Conservation (phyloP, 1,140 invertebrate genomes). For the Arion vulgaris region DNA sequence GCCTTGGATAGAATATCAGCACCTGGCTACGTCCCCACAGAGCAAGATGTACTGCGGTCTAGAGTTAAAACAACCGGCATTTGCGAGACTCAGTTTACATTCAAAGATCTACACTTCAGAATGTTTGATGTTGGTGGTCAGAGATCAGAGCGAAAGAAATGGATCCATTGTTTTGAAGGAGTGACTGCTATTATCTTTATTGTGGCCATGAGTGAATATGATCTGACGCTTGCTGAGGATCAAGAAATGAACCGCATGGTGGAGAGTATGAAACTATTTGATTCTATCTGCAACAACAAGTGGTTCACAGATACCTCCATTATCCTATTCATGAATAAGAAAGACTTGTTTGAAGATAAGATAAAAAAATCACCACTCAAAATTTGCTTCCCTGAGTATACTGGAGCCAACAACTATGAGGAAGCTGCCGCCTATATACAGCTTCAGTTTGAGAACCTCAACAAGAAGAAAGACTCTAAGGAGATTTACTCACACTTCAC, state of each 20-base stretch:
- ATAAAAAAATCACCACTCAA: slow-evolving; percentile 74
- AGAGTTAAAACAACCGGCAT: slow-evolving; percentile 7
- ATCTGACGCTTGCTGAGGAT: slow-evolving; percentile 78
- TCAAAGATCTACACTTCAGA: slow-evolving; percentile 77
- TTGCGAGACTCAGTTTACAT: neutral
- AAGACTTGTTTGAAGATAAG: slow-evolving; percentile 20
- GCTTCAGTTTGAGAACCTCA: slow-evolving; percentile 76
- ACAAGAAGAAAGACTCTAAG: slow-evolving; percentile 93
- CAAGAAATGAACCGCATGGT: slow-evolving; percentile 76
- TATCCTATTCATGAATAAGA: slow-evolving; percentile 67
- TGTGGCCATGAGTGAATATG: slow-evolving; percentile 91
- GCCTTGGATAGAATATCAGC: slow-evolving; percentile 94
- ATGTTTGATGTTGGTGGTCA: slow-evolving; percentile 96
- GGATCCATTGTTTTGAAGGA: slow-evolving; percentile 85
- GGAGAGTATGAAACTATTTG: slow-evolving; percentile 76
- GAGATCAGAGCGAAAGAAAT: neutral
- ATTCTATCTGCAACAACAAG: slow-evolving; percentile 75
- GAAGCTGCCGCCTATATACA: slow-evolving; percentile 99
- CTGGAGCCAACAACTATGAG: slow-evolving; percentile 94
- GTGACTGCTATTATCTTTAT: slow-evolving; percentile 87
- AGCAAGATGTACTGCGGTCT: slow-evolving; percentile 94
- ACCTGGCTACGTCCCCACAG: slow-evolving; percentile 97
- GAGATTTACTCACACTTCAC: slow-evolving; percentile 99
- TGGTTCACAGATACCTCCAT: slow-evolving; percentile 69
- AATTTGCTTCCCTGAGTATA: slow-evolving; percentile 76